Percentiles rank a stretch among this genome's conserved stretches.
Conservation (phyloP, 2,113 vertebrate species). For the Poeciliopsis turrubarensis region DNA sequence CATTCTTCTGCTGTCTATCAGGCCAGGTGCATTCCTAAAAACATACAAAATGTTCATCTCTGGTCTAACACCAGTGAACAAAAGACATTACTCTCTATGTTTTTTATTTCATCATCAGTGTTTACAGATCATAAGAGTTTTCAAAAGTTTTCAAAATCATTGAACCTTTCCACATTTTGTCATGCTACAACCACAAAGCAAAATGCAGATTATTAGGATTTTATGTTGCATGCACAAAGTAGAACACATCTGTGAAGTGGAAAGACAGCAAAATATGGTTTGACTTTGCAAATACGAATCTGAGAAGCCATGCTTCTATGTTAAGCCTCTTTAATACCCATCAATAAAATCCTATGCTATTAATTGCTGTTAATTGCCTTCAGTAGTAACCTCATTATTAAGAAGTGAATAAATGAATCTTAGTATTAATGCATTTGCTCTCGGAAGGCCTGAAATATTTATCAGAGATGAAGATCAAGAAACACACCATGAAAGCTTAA, state of each 20-base stretch:
- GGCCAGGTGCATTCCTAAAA: constrained; percentile 79
- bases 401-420: not conserved
- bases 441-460: not conserved
- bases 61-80: constrained; percentile 15
- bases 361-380: not conserved
- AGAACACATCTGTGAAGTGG: not conserved
- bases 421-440: not conserved
- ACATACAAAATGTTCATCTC: constrained; percentile 38
- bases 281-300: not conserved
- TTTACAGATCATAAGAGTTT: not conserved
- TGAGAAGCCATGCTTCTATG: not conserved
- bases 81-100: constrained; percentile 16
- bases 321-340: not conserved
- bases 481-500: not conserved
- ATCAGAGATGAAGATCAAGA: not conserved
- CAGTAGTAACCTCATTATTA: not conserved
- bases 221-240: not conserved
- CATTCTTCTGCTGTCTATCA: constrained; percentile 79
- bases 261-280: not conserved
- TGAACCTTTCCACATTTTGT: no score
- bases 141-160: no score
- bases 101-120: not conserved
- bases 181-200: no score
- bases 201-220: not conserved
- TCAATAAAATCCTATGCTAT: not conserved